Conservation (phyloP, 1,140 invertebrate genomes). For the Leptinotarsa lineolata region DNA sequence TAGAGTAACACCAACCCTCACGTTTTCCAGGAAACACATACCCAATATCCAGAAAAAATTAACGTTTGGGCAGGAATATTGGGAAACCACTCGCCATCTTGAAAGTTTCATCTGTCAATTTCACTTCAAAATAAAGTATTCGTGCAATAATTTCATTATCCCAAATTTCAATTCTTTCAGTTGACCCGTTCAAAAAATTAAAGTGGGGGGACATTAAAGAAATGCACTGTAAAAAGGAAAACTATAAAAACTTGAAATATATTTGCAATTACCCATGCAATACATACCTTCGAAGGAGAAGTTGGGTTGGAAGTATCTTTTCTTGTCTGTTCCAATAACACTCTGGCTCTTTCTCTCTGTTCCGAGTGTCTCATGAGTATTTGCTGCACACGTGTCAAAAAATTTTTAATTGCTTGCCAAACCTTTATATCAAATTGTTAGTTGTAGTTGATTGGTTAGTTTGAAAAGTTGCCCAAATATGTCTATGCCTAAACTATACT, state of each 20-base stretch:
- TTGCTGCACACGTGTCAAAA: constrained; percentile 62
- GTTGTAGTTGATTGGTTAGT: neutral
- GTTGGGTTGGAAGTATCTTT: constrained; percentile 63
- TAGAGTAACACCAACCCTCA: too few species aligned
- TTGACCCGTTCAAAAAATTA: neutral
- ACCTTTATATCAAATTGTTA: constrained; percentile 36
- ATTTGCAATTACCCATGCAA: neutral
- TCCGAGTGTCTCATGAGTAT: constrained; percentile 79
- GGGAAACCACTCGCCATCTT: too few species aligned
- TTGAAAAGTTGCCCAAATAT: neutral
- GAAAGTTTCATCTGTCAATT: too few species aligned
- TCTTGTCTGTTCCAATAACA: constrained; percentile 86
- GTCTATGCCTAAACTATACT: too few species aligned
- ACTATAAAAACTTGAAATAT: neutral
- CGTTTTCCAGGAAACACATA: too few species aligned
- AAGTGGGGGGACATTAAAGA: too few species aligned
- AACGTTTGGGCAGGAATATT: too few species aligned
- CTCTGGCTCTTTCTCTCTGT: constrained; percentile 86
- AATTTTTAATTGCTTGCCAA: constrained; percentile 51
- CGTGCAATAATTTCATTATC: too few species aligned
- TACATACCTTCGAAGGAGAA: constrained; percentile 48
- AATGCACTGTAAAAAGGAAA: too few species aligned
- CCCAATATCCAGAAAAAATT: too few species aligned
- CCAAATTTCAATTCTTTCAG: neutral
- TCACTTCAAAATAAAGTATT: too few species aligned